These are phyloP conservation scores for Liodrosophila aerea DNA, from an alignment of 2,888 invertebrate species.

Conservation along the genomic window DNA sequence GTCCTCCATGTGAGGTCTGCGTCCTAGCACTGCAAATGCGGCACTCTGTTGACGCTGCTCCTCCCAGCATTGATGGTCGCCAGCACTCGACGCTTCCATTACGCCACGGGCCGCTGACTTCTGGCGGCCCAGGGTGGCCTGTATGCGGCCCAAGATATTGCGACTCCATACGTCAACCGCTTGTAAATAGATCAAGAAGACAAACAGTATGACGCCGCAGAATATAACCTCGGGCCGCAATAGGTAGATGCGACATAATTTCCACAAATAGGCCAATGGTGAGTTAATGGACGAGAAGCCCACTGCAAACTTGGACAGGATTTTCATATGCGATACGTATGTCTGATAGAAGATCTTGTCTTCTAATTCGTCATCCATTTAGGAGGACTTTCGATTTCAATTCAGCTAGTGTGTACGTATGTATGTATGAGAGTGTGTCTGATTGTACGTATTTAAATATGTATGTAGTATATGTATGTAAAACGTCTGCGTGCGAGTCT, in stretches of 20 bases:
- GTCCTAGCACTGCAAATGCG: slow-evolving; percentile 94
- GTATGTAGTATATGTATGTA: slow-evolving; percentile 11
- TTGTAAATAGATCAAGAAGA: slow-evolving; percentile 91
- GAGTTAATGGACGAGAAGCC: slow-evolving; percentile 89
- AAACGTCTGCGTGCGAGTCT: slow-evolving; percentile 3
- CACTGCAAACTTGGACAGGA: slow-evolving; percentile 90
- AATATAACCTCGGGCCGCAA: slow-evolving; percentile 91
- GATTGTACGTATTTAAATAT: slow-evolving; percentile 2
- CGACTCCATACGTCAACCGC: slow-evolving; percentile 92
- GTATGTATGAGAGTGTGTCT: neutral
- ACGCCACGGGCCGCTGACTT: slow-evolving; percentile 69
- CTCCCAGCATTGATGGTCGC: slow-evolving; percentile 88
- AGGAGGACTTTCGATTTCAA: slow-evolving; percentile 12
- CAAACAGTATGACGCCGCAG: slow-evolving; percentile 87
- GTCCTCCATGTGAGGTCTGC: slow-evolving; percentile 96
- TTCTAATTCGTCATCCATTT: slow-evolving; percentile 96
- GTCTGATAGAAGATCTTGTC: slow-evolving; percentile 94
- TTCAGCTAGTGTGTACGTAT: neutral
- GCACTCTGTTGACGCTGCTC: slow-evolving; percentile 89
- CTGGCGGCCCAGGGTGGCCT: slow-evolving; percentile 80
- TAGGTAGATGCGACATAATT: slow-evolving; percentile 89
- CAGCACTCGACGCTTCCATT: slow-evolving; percentile 69
- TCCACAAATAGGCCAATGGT: slow-evolving; percentile 90
- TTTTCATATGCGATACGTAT: slow-evolving; percentile 92
- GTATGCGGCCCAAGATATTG: slow-evolving; percentile 85